Evolutionary conservation across 2,888 invertebrate genomes (phyloP).

Genomic region (Drosophila diplacantha): DNA sequence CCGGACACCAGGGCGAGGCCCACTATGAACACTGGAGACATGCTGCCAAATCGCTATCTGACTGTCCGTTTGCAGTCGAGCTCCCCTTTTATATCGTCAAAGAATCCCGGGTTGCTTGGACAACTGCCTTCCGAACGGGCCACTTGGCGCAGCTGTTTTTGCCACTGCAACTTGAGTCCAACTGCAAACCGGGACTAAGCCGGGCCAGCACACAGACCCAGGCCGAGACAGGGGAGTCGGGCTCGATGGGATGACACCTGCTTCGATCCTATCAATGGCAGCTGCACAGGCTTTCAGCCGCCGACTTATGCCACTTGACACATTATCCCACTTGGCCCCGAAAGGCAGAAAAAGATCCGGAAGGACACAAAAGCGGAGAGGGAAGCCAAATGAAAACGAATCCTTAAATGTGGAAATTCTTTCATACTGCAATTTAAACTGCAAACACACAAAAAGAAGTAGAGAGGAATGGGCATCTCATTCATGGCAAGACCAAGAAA

Average conservation of each 20-base stretch:
- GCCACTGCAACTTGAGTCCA: constrained; percentile 21
- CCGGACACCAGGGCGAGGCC: constrained; percentile 6
- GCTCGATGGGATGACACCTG: constrained; percentile 40
- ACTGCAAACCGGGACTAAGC: constrained; percentile 22
- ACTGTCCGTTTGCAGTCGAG: constrained; percentile 24
- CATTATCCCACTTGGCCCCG: constrained; percentile 33
- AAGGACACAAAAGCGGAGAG: constrained; percentile 31
- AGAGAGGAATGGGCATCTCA: constrained; percentile 23
- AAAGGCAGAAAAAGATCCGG: constrained; percentile 8
- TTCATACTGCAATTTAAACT: constrained; percentile 67
- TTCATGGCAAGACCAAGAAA: constrained; percentile 34
- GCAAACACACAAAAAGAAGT: constrained; percentile 50
- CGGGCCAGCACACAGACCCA: constrained; percentile 24
- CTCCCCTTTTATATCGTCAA: constrained; percentile 24
- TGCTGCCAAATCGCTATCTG: constrained; percentile 41
- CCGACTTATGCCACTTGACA: constrained; percentile 62
- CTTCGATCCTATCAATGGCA: constrained; percentile 53
- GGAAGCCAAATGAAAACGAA: constrained; percentile 55
- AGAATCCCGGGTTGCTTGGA: constrained; percentile 1
- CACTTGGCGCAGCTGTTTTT: constrained; percentile 36
- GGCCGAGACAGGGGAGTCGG: neutral
- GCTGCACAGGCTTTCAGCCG: constrained; percentile 43
- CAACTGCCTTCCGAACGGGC: constrained; percentile 34
- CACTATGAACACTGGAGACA: constrained; percentile 33
- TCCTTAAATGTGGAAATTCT: constrained; percentile 54